Evolutionary conservation across 2,888 invertebrate genomes (phyloP), one percentile per base, ranked within the genome.

Genomic region (Leptura quadrifasciata): DNA sequence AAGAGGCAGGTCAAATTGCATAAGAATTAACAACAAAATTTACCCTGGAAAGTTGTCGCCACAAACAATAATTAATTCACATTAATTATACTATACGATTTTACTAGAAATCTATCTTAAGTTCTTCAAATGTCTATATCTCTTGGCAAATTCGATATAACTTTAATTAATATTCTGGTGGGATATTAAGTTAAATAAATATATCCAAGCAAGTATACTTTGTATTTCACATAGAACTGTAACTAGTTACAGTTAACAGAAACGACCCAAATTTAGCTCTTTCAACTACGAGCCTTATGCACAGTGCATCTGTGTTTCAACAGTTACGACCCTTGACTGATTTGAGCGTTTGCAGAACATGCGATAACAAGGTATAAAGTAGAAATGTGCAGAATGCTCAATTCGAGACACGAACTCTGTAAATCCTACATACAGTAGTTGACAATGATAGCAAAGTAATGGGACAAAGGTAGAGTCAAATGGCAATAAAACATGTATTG

Each of bases 401-500:
- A 24, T 60, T 60, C 60, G 17, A 60, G 31, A 58, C 60, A 60
- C n/a, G 27, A 60, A 24, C 27, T 60, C 27, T 60, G 60, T 60
- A 31, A 60, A 60, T 60, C 27, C 57, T 27, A 8, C 27, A 24
- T 60, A 60, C 4, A 60, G 15, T 27, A 60, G 15, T 27, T 60
- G 24, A 24, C 60, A 27, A 17, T 9, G 60, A 8, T 27, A 60
- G 60, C 60, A 27, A 58, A 60, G 27, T 15, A 60, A 60, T 21
- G n/a, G n/a, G 24, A 60, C 60, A 60, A 60, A 60, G 31, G 21
- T 58, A 58, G 18, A 58, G 24, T 24, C 24, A 17, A 60, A 60
- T 60, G 60, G 24, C 60, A 60, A 10, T 24, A 60, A 24, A 60
- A 60, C 27, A 31, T 27, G n/a, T 60, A 60, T 60, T 27, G 60